Percentiles rank a stretch among this genome's conserved stretches.
These are phyloP conservation scores for Lissonota sp. DNA, from an alignment of 2,888 invertebrate species.

Conservation along the genomic window DNA sequence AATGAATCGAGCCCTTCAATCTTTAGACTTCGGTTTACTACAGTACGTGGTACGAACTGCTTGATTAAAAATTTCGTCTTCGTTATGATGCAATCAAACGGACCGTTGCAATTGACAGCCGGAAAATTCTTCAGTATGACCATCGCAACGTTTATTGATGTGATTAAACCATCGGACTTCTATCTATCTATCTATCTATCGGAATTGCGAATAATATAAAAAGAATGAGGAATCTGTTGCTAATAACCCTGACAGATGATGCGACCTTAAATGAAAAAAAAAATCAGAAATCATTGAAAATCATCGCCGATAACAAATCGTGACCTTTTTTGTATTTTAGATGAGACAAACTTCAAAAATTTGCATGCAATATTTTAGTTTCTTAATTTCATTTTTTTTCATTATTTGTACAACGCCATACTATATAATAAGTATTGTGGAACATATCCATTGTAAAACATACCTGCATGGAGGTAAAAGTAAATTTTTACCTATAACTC, in stretches of 20 bases:
- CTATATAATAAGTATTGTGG: constrained; percentile 14
- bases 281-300: no score
- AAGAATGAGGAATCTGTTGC: no score
- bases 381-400: constrained; percentile 1
- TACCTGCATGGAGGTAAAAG: neutral
- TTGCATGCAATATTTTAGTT: neutral
- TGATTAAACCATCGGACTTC: constrained; percentile 68
- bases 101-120: constrained; percentile 67
- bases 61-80: constrained; percentile 69
- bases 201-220: no score
- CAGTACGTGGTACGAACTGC: constrained; percentile 71
- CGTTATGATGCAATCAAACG: constrained; percentile 70
- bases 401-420: neutral
- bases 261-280: no score
- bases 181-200: no score
- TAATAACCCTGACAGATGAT: no score
- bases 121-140: constrained; percentile 70
- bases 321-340: neutral
- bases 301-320: neutral
- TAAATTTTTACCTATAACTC: neutral
- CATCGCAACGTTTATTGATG: constrained; percentile 65
- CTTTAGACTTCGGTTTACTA: no score
- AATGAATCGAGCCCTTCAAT: no score
- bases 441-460: constrained; percentile 21
- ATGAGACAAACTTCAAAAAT: neutral